phyloP scores from a whole-genome alignment of 2,113 vertebrate genomes.

The Mugil cephalus region DNA sequence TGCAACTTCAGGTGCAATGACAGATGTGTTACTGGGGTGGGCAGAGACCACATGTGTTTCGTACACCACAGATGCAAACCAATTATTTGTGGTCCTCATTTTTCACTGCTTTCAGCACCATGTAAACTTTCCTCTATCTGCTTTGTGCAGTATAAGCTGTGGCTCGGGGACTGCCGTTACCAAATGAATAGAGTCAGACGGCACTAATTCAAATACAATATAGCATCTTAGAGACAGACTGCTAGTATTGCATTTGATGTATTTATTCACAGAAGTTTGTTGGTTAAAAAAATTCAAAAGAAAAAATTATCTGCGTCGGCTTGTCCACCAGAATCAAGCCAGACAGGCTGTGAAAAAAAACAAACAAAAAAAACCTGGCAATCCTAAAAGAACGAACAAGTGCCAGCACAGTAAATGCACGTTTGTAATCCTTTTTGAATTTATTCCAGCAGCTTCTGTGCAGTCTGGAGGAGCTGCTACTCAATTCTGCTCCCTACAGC shows the following conservation, averaged over 20 bases:
- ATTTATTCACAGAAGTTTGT: not conserved
- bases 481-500: conserved; percentile 32
- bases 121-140: no score
- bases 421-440: conserved; percentile 7
- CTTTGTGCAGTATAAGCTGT: no score
- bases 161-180: no score
- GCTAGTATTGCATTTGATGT: conserved; percentile 1
- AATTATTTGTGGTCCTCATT: no score
- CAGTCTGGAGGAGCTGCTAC: conserved; percentile 14
- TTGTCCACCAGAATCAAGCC: conserved; percentile 4
- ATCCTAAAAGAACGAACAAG: no score
- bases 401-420: conserved; percentile 8
- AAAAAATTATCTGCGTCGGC: not conserved
- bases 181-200: not conserved
- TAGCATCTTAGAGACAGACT: no score
- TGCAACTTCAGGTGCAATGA: no score
- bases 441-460: conserved; percentile 15
- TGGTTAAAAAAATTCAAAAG: no score
- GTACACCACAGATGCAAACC: no score
- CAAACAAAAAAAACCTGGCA: not conserved
- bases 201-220: not conserved
- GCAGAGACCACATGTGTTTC: no score
- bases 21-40: no score
- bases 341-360: conserved; percentile 8
- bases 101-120: no score